phyloP scores from a whole-genome alignment of 2,113 vertebrate genomes.

The Chrysochloris asiatica region DNA sequence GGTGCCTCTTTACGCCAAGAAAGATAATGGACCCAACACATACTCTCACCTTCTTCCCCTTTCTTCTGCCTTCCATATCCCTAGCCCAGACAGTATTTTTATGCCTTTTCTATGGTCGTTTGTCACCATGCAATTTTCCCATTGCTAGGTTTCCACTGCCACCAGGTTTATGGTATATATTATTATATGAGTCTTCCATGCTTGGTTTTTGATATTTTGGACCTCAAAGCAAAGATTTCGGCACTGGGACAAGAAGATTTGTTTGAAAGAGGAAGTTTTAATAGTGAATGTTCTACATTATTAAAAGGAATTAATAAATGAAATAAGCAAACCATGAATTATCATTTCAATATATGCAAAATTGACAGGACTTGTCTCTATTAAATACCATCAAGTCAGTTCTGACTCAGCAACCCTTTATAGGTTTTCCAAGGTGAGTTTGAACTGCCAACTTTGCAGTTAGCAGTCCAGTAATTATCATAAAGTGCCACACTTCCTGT shows the following conservation, averaged over 20 bases:
- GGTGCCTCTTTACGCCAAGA: not conserved
- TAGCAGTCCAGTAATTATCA: no score
- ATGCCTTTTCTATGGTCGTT: not conserved
- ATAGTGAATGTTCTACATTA: not conserved
- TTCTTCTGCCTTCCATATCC: not conserved
- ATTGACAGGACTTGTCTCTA: not conserved
- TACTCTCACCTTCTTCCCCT: not conserved
- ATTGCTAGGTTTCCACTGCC: no score
- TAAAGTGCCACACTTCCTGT: no score
- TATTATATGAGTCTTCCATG: not conserved
- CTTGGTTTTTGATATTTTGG: slow-evolving; percentile 32
- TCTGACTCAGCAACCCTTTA: no score
- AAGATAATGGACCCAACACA: not conserved
- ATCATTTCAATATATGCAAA: not conserved
- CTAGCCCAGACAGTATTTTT: not conserved
- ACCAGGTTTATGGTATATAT: not conserved
- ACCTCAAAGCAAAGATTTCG: slow-evolving; percentile 37
- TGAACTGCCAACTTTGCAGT: no score
- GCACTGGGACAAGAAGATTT: not conserved
- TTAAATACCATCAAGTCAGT: no score
- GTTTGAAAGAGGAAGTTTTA: slow-evolving; percentile 2
- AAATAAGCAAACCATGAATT: not conserved
- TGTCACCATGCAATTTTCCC: not conserved
- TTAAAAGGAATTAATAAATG: slow-evolving; percentile 7
- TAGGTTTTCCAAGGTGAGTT: no score